These are phyloP conservation scores for Drosophila athabasca DNA, from an alignment of 1,140 invertebrate genomes.

Conservation along the genomic window DNA sequence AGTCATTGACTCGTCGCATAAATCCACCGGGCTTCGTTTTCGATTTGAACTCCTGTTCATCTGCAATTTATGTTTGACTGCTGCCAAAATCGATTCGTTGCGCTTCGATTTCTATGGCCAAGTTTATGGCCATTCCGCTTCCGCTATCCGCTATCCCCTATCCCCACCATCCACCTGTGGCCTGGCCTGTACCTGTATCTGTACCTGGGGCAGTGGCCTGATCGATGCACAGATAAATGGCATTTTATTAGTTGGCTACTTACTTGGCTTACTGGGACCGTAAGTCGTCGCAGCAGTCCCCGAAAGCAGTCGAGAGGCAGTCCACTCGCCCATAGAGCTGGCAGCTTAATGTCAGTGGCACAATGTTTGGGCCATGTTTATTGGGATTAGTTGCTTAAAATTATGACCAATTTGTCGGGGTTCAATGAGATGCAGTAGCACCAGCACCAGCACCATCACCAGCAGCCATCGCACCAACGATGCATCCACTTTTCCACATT, in stretches of 20 bases:
- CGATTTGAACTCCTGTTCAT: slow-evolving; percentile 67
- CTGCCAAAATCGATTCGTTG: slow-evolving; percentile 61
- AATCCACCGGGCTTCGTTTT: slow-evolving; percentile 44
- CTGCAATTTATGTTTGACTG: slow-evolving; percentile 68
- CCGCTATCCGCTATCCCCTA: neutral
- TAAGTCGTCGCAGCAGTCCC: slow-evolving; percentile 29
- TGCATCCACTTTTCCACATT: slow-evolving; percentile 40
- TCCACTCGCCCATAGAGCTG: slow-evolving; percentile 16
- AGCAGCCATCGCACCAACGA: neutral
- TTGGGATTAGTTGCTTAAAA: slow-evolving; percentile 81
- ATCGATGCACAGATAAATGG: slow-evolving; percentile 80
- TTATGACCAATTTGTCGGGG: slow-evolving; percentile 81
- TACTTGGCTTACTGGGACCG: slow-evolving; percentile 38
- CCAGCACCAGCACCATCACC: neutral
- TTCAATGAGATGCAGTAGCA: slow-evolving; percentile 68
- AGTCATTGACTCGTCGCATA: slow-evolving; percentile 52
- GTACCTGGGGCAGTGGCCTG: slow-evolving; percentile 27
- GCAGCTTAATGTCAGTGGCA: slow-evolving; percentile 77
- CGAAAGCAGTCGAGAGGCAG: neutral
- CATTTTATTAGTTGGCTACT: slow-evolving; percentile 72
- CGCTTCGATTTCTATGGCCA: slow-evolving; percentile 44
- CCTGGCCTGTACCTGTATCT: too few relatives aligned
- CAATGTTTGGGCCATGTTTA: slow-evolving; percentile 82
- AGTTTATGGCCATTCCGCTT: slow-evolving; percentile 3
- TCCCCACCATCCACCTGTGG: too few relatives aligned